These are phyloP conservation scores for Semotilus atromaculatus DNA, from an alignment of 2,797 vertebrate species.

Conservation along the genomic window DNA sequence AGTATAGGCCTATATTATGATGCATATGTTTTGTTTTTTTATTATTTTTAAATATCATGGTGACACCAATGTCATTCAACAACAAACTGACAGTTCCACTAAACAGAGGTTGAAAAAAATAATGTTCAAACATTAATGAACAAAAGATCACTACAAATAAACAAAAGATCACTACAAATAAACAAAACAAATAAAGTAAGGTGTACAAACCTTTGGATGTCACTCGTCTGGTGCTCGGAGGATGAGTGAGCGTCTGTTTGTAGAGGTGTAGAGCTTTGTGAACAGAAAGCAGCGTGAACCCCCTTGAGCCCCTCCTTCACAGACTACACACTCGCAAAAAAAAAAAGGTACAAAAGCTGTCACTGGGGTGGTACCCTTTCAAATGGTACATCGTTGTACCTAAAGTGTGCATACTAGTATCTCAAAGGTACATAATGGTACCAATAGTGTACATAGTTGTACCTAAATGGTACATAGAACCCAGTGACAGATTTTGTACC, in stretches of 20 bases:
- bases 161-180: not conserved
- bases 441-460: too few species aligned
- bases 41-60: not conserved
- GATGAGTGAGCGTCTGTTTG: not conserved
- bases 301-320: not conserved
- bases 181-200: not conserved
- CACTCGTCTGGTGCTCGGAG: not conserved
- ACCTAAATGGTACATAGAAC: too few species aligned
- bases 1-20: too few species aligned
- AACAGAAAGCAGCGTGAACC: not conserved
- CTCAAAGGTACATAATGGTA: too few species aligned
- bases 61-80: not conserved
- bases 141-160: not conserved
- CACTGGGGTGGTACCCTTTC: too few species aligned
- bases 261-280: not conserved
- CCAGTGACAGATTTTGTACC: too few species aligned
- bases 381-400: too few species aligned
- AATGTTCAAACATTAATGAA: not conserved
- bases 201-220: conserved; percentile 13
- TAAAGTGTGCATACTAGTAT: too few species aligned
- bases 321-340: too few species aligned
- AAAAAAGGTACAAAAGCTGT: too few species aligned
- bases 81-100: not conserved
- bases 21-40: not conserved
- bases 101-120: not conserved